Conservation (phyloP, 2,888 invertebrate genomes). For the Drosophila mercatorum region DNA sequence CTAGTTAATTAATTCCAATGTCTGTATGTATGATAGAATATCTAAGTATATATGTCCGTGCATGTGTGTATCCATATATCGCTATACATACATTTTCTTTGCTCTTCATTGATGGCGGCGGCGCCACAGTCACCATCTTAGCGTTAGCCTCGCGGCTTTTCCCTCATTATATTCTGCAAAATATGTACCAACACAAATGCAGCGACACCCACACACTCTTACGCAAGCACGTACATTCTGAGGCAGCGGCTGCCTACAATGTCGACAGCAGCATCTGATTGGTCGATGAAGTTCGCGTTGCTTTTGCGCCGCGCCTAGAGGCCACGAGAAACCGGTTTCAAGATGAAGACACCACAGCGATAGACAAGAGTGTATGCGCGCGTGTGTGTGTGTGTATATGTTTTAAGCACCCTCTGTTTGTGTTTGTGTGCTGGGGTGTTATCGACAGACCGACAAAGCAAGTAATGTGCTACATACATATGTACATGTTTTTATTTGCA, state of each 20-base stretch:
- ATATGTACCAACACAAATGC: slow-evolving; percentile 12
- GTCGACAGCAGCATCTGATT: slow-evolving; percentile 57
- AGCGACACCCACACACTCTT: background rate
- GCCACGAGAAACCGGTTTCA: slow-evolving; percentile 29
- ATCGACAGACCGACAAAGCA: slow-evolving; percentile 12
- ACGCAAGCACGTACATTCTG: slow-evolving; percentile 18
- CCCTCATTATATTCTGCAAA: slow-evolving; percentile 43
- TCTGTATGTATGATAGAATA: background rate
- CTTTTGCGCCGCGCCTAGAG: slow-evolving; percentile 36
- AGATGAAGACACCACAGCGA: slow-evolving; percentile 36
- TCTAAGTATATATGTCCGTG: background rate
- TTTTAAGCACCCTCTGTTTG: background rate
- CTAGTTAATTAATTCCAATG: slow-evolving; percentile 15
- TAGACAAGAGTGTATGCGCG: slow-evolving; percentile 13
- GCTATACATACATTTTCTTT: slow-evolving; percentile 33
- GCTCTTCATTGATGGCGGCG: slow-evolving; percentile 12
- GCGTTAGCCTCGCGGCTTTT: slow-evolving; percentile 56
- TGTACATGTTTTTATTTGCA: slow-evolving; percentile 5
- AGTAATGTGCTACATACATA: background rate
- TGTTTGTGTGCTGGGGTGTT: background rate
- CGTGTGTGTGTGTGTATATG: background rate
- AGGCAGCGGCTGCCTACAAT: slow-evolving; percentile 35
- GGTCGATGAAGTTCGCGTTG: slow-evolving; percentile 57
- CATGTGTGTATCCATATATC: background rate
- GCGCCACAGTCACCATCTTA: slow-evolving; percentile 41